Base-by-base conservation (phyloP, 2,113 vertebrate species). In the Ptychochromis oligacanthus region DNA sequence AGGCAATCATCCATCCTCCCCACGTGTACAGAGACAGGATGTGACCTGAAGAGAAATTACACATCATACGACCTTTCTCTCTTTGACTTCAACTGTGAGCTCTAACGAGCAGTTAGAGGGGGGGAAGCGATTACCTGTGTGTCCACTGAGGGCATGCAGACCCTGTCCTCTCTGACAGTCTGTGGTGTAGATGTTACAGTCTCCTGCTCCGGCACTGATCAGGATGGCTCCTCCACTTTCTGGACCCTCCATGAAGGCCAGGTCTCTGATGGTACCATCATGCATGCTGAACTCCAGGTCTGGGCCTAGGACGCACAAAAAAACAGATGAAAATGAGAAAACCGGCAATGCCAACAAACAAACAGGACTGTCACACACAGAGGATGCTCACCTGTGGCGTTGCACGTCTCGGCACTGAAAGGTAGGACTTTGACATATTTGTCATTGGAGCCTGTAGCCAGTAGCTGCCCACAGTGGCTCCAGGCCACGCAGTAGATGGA, bases 1-100 rank as follows among this genome's bases (percentile, higher is more conserved):
- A 99, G 7, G 98, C 98, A 65, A 99, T 99, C 98, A 99, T 99
- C 98, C 98, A 99, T 80, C 98, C 98, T 4, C 97, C 97, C 98
- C 98, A 99, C 0, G 98, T 98, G 72, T 98, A 99, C 93, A 99
- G 96, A 94, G 98, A 98, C 95, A 99, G 95, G 91, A 99, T 99
- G 91, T 99, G 98, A 85, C 98, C 98, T 99, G 82, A 17, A 46
- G 24, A 87, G 56, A 77, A 34, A 2, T 0, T 0, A 70, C 24
- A 36, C 2, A 1, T 65, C 38, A 10, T 7, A 24, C 65, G 52
- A 52, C 31, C 6, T 31, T 64, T n/a, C 49, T 15, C 24, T 38
- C 10, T 31, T 7, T 43, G 2, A 74, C 14, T 15, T 36, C 17
- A 3, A 22, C 18, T 22, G 59, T 26, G 15, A 22, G 38, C 17